Evolutionary conservation across 2,888 invertebrate genomes (phyloP), one percentile per base, ranked within the genome.

Genomic region (Salpingus planirostris): DNA sequence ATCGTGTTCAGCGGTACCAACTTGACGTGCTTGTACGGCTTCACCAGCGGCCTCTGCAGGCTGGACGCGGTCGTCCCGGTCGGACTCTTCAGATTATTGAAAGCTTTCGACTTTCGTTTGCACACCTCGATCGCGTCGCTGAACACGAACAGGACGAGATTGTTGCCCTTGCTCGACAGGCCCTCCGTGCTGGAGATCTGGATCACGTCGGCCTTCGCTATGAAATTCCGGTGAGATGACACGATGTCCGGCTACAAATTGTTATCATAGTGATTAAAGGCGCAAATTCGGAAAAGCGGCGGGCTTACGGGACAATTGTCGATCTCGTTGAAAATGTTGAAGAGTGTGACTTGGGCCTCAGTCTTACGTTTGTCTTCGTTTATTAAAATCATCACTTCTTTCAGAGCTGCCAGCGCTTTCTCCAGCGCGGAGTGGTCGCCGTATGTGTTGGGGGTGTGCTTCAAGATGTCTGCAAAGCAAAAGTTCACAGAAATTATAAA

Each of bases 361-460:
- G 95, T 92, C 70, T 87, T 89, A 53, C 95, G 74, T 65, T 95
- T 96, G 67, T 95, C 93, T 69, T 97, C 96, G 67, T 98, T 98
- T 50, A 98, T 93, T 62, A 91, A 87, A 51, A 86, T 86, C 82
- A 92, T 89, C 23, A 95, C 92, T 70, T 91, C 87, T 59, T 89
- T 84, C 54, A 96, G 79, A 43, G 85, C 82, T 52, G 80, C 84
- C 49, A 93, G 71, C 32, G 95, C 91, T 60, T 84, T 75, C 59
- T 86, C 87, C 52, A 96, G 69, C 47, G 84, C 81, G 36, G 70
- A 67, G 66, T 88, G 78, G 69, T 96, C 96, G n/a, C 84, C 77
- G 70, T 92, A 91, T 55, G 70, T 78, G 64, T 85, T 84, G 53
- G 76, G 75, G 21, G 97, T 96, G 64, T 91, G 84, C 64, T 96